A percentile compares a stretch with the other conserved stretches of the same genome.
Evolutionary conservation across 2,113 vertebrate genomes (phyloP).

Genomic region (Mirza zaza): DNA sequence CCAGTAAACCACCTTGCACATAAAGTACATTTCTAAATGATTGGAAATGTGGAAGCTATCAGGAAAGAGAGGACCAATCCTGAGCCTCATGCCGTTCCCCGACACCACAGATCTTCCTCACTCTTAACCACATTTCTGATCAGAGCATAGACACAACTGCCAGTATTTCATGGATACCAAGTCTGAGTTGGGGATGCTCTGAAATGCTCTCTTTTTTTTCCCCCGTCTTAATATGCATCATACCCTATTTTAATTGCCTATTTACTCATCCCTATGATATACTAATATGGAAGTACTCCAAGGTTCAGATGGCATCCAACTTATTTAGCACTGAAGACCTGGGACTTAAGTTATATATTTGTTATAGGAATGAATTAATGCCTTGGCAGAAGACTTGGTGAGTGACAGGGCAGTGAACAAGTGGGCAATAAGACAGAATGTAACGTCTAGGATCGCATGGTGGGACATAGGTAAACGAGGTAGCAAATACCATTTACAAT

Average conservation of each 20-base stretch:
- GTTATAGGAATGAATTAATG: not conserved
- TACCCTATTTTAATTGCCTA: not conserved
- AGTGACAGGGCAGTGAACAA: not conserved
- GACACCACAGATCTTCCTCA: not conserved
- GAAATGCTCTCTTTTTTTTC: not conserved
- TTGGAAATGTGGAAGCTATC: not conserved
- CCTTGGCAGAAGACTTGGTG: not conserved
- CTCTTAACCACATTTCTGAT: not conserved
- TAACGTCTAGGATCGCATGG: not conserved
- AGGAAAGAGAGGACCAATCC: not conserved
- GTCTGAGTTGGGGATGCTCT: fast-evolving
- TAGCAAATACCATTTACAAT: not conserved
- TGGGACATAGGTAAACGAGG: not conserved
- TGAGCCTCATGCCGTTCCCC: not conserved
- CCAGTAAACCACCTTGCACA: not conserved
- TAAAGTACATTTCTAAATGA: not conserved
- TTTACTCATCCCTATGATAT: too few species aligned
- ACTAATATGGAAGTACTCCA: not conserved
- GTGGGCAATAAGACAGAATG: not conserved
- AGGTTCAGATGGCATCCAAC: not conserved
- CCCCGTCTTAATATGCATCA: not conserved
- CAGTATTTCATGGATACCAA: not conserved
- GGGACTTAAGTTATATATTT: not conserved
- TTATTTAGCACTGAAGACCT: not conserved
- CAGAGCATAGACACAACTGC: not conserved